Evolutionary conservation across 2,113 vertebrate species (phyloP).

Genomic region (Carassius gibelio): DNA sequence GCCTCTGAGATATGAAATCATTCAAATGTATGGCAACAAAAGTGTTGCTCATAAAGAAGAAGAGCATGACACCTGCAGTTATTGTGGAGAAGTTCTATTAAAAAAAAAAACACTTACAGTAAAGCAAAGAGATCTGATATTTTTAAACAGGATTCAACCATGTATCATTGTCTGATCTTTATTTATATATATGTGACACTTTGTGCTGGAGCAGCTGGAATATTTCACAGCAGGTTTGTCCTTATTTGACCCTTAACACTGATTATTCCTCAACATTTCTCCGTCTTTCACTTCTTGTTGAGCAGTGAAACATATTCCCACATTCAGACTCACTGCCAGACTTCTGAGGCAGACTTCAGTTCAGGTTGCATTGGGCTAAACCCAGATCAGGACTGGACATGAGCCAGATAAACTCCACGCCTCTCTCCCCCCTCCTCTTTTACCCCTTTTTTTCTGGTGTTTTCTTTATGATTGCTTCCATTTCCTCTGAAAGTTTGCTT

Average conservation of each 20-base stretch:
- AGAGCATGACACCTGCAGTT: not conserved
- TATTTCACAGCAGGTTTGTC: constrained; percentile 44
- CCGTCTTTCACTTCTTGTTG: not conserved
- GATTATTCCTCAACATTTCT: constrained; percentile 16
- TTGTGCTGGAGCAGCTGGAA: not conserved
- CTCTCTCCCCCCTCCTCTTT: not conserved
- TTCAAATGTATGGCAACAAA: not conserved
- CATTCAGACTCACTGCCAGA: constrained; percentile 7
- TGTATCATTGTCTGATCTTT: not conserved
- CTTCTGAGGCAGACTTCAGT: constrained; percentile 1
- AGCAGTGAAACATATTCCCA: constrained; percentile 28
- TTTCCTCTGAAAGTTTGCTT: not conserved
- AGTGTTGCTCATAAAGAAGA: not conserved
- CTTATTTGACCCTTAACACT: constrained; percentile 50
- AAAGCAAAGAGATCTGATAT: not conserved
- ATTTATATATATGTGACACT: not conserved
- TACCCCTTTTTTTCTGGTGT: not conserved
- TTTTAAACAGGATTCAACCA: not conserved
- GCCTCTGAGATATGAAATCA: not conserved
- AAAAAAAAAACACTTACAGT: not conserved
- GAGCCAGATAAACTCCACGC: not conserved
- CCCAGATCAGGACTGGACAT: constrained; percentile 23
- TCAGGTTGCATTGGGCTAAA: constrained; percentile 9
- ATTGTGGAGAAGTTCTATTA: not conserved
- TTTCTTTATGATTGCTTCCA: not conserved